Percentiles rank a stretch among this genome's conserved stretches.
Conservation (phyloP, 2,113 vertebrate genomes). For the Perognathus longimembris region DNA sequence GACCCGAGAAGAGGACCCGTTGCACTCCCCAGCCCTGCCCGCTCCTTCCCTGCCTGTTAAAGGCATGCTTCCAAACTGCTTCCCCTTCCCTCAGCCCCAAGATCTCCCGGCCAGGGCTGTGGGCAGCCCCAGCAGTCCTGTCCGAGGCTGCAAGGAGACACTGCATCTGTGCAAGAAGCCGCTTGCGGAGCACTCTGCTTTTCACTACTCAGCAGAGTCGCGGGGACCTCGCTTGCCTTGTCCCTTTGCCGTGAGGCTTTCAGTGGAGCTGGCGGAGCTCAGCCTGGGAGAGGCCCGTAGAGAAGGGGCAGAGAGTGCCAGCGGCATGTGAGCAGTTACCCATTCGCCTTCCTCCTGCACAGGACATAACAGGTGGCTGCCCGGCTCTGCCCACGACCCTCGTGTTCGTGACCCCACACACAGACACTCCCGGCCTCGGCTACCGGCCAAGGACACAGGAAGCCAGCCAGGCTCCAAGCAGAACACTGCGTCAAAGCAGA, state of each 20-base stretch:
- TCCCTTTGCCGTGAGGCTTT: not conserved
- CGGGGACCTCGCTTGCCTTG: not conserved
- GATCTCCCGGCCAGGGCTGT: not conserved
- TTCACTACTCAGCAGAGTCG: not conserved
- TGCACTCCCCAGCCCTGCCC: not conserved
- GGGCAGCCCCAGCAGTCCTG: not conserved
- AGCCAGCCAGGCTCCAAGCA: not conserved
- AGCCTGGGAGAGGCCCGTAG: not conserved
- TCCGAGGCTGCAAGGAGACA: not conserved
- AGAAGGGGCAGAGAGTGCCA: not conserved
- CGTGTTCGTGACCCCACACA: not conserved
- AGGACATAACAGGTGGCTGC: not conserved
- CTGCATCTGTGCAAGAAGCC: no score
- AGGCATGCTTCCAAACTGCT: fast-evolving
- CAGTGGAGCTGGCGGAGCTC: not conserved
- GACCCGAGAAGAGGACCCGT: no score
- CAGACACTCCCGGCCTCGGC: not conserved
- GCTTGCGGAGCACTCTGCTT: not conserved
- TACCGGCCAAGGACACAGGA: not conserved
- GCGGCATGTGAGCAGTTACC: not conserved
- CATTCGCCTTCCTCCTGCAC: not conserved
- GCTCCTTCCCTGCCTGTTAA: not conserved
- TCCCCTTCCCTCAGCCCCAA: not conserved
- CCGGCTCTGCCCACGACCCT: not conserved
- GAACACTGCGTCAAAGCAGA: fast-evolving